A percentile compares a stretch with the other conserved stretches of the same genome.
Conservation (phyloP, 1,140 invertebrate species). For the Oryctes rhinoceros region DNA sequence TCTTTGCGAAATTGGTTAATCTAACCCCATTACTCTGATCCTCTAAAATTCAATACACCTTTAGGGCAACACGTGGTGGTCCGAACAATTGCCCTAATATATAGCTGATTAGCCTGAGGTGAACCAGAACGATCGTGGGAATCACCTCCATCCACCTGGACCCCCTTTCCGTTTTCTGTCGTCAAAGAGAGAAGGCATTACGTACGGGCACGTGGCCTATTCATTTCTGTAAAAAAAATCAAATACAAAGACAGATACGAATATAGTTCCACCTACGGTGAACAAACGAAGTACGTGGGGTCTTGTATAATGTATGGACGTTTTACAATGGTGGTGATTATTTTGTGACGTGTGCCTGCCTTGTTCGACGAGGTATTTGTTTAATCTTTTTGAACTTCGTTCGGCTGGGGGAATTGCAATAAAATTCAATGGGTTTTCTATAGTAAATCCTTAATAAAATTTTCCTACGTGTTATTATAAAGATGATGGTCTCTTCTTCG, state of each 20-base stretch:
- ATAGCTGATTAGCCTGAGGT: constrained; percentile 36
- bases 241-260: not conserved
- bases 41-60: not conserved
- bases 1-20: not conserved
- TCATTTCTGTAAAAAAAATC: not conserved
- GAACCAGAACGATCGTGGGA: constrained; percentile 30
- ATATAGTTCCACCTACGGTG: not conserved
- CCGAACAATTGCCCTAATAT: constrained; percentile 12
- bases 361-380: not conserved
- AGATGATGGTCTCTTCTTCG: too few species aligned
- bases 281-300: not conserved
- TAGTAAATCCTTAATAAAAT: too few species aligned
- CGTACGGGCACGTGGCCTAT: constrained; percentile 11
- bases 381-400: not conserved
- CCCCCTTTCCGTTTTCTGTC: not conserved
- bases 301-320: not conserved
- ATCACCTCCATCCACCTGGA: constrained; percentile 4
- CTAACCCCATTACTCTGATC: not conserved
- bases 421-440: not conserved
- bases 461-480: too few species aligned
- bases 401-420: not conserved
- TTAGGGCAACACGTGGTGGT: not conserved
- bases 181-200: constrained; percentile 1
- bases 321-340: constrained; percentile 17
- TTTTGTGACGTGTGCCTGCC: constrained; percentile 9